A percentile compares a stretch with the other conserved stretches of the same genome.
phyloP scores from a whole-genome alignment of 2,113 vertebrate species.

The Cyprinodon tularosa region DNA sequence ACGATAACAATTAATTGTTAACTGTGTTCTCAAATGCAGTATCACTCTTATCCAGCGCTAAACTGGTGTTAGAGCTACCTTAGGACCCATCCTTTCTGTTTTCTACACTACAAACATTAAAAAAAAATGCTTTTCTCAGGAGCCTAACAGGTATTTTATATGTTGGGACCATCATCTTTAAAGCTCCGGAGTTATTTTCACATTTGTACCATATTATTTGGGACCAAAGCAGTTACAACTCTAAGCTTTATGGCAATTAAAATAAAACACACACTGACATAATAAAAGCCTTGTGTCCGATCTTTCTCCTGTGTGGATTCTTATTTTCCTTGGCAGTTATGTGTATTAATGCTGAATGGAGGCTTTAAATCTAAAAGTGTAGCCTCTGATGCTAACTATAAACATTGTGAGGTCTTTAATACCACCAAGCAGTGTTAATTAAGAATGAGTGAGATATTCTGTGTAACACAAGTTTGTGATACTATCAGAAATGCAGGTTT shows the following conservation, averaged over 20 bases:
- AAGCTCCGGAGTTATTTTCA: not conserved
- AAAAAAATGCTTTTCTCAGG: not conserved
- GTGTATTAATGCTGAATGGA: not conserved
- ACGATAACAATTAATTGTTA: no score
- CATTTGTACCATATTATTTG: not conserved
- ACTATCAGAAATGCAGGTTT: not conserved
- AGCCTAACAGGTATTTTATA: not conserved
- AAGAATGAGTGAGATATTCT: not conserved
- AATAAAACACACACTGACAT: not conserved
- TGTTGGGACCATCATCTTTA: not conserved
- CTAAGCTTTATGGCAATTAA: not conserved
- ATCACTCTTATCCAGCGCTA: not conserved
- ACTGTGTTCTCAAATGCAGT: not conserved
- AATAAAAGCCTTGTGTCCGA: not conserved
- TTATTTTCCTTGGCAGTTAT: not conserved
- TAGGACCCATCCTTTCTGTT: not conserved
- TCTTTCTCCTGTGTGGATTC: not conserved
- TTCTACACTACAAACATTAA: not conserved
- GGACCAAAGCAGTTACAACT: not conserved
- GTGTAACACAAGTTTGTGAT: not conserved
- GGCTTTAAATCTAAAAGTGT: not conserved
- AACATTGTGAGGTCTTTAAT: not conserved
- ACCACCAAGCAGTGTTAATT: not conserved
- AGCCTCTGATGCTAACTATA: not conserved
- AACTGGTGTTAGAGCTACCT: not conserved